Evolutionary conservation across 2,797 vertebrate species (phyloP), one percentile per base, ranked within the genome.

Genomic region (Sebastiscus tertius): DNA sequence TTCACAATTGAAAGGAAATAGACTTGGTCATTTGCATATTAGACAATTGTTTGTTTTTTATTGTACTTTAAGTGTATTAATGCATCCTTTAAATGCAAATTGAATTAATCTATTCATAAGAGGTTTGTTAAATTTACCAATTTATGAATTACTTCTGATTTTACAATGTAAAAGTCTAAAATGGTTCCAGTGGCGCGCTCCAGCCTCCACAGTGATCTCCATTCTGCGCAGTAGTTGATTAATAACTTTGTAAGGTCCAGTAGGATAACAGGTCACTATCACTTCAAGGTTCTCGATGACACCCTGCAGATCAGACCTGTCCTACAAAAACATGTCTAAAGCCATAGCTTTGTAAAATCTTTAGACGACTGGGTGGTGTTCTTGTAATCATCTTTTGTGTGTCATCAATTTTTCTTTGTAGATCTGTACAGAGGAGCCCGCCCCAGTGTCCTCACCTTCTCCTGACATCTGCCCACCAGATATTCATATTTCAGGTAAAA

Each of bases 391-490:
- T 31, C 5, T 31, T 60, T 42, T 33, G 9, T 62, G 24, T 54
- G 10, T 39, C n/a, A 20, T 31, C 9, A 52, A 11, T 12, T 62
- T 33, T 20, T 79, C 22, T 67, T n/a, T 87, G 10, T 64, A 94
- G 94, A 92, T 87, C 12, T 94, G 86, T 88, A 39, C 91, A 29
- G 92, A 97, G 88, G 96, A 96, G 69, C 85, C 91, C 1, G 86
- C 79, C 2, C 73, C 91, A 29, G 94, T 96, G 91, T 95, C 95
- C 90, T 96, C 96, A 36, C 91, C 95, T 70, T 97, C 96, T 55
- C 95, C 96, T 0, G 97, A 97, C 81, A 93, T 96, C 90, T 96
- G 96, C 82, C 95, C 96, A 16, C 95, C 97, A 42, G 97, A 98
- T 81, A 94, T 96, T 29, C 96, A 96, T 0, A 70, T 96, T 86